These are phyloP conservation scores for Lucifuga dentata DNA, from an alignment of 2,113 vertebrate species.

Conservation along the genomic window DNA sequence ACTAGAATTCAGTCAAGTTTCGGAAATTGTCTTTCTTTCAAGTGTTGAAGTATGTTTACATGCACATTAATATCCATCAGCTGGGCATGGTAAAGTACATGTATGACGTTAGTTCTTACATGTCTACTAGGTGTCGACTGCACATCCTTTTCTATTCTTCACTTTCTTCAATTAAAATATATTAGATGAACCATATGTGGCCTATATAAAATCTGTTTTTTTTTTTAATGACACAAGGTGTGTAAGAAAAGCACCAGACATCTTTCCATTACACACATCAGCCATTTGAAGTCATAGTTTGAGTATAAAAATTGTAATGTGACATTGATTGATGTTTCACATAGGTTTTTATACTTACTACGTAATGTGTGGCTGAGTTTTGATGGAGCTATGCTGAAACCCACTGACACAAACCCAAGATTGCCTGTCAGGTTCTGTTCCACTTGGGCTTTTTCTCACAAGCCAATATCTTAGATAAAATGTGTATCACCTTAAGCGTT, in stretches of 20 bases:
- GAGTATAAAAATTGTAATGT: constrained; percentile 42
- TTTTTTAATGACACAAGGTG: constrained; percentile 12
- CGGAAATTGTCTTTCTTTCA: no score
- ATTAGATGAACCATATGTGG: constrained; percentile 3
- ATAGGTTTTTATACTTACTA: constrained; percentile 44
- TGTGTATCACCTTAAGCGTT: constrained; percentile 70
- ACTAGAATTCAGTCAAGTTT: constrained; percentile 25
- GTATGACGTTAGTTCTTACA: neutral
- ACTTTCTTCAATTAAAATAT: constrained; percentile 18
- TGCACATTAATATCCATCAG: no score
- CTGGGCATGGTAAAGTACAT: no score
- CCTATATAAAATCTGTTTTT: constrained; percentile 1
- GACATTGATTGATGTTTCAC: constrained; percentile 68
- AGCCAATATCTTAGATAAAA: constrained; percentile 71
- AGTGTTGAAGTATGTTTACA: no score
- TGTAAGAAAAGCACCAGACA: constrained; percentile 26
- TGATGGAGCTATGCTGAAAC: constrained; percentile 58
- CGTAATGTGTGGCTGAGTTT: constrained; percentile 53
- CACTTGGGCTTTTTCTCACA: constrained; percentile 42
- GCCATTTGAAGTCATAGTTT: constrained; percentile 23
- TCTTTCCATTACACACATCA: constrained; percentile 37
- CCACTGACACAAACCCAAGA: constrained; percentile 62
- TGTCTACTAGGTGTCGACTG: neutral
- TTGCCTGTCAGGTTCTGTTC: constrained; percentile 70
- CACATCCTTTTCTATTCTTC: neutral